Evolutionary conservation across 2,888 invertebrate species (phyloP), one percentile per base, ranked within the genome.

Genomic region (Lycocerus yunnanus): DNA sequence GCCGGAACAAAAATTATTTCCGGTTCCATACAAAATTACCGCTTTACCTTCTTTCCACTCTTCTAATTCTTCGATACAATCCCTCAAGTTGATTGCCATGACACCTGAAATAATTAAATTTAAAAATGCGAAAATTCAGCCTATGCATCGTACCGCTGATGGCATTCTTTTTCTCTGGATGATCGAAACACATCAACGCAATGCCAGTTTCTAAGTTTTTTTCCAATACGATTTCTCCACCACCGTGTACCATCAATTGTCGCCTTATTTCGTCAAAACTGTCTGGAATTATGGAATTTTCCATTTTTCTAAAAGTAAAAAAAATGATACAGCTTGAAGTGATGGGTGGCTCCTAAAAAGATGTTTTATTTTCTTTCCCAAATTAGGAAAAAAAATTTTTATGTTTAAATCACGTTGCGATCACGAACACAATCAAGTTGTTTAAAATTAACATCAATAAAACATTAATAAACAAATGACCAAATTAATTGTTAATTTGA

Each of bases 1-100:
- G 9, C 85, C 85, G 3, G 84, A 83, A 77, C 84, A 84, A 73
- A 85, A 85, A 77, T 84, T 84, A 10, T 74, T 73, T 2, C 83
- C 83, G 16, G 77, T 58, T 0, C 85, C 84, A 20, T 77, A 78
- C 9, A 85, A 20, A 9, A 85, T 78, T 2, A 85, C 82, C 0
- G 83, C 83, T 77, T 85, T 85, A 6, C 85, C 85, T 67, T 83
- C 78, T 20, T 79, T 63, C 85, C 85, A 85, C 5, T 77, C 58
- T 77, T 84, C 84, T 9, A 85, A 74, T 70, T 82, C 77, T 14
- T 70, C 24, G 1, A 85, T 67, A 70, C 82, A 82, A 11, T 80
- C 79, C 13, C 82, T 76, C 5, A 85, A 79, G 60, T 85, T 81
- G 1, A 84, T 80, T 81, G 84, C 83, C 85, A 85, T 85, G 71